Conservation (phyloP, 2,113 vertebrate genomes). For the Pterocles burchelli region DNA sequence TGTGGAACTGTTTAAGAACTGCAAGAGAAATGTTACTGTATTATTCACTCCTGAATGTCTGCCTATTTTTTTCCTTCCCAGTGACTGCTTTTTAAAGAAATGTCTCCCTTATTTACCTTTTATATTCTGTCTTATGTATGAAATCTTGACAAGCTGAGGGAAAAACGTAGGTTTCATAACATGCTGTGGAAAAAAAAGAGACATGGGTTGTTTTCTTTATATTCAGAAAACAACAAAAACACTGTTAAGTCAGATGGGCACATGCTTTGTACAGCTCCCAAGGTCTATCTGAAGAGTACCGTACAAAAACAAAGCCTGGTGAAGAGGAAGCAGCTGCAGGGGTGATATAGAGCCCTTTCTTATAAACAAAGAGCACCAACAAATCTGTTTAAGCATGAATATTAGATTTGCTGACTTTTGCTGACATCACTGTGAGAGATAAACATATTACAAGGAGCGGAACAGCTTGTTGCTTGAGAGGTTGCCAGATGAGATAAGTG, state of each 20-base stretch:
- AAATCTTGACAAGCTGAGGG: neutral
- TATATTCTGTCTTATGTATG: neutral
- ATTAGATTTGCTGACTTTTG: slow-evolving; percentile 79
- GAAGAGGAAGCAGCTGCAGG: slow-evolving; percentile 81
- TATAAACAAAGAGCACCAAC: slow-evolving; percentile 73
- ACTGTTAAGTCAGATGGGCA: neutral
- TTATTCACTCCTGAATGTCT: neutral
- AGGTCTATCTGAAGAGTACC: slow-evolving; percentile 39
- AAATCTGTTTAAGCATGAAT: slow-evolving; percentile 68
- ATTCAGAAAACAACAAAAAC: neutral
- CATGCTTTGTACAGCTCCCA: slow-evolving; percentile 55
- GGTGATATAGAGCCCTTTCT: slow-evolving; percentile 70
- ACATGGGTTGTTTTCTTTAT: neutral
- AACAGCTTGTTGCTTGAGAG: slow-evolving; percentile 72
- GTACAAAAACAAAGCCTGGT: slow-evolving; percentile 62
- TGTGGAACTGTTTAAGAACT: neutral
- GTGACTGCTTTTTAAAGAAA: neutral
- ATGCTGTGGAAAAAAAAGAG: neutral
- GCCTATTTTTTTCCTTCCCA: neutral
- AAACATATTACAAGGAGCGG: slow-evolving; percentile 74
- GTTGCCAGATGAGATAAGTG: slow-evolving; percentile 75
- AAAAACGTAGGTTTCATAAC: neutral
- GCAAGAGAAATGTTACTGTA: neutral
- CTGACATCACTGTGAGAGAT: slow-evolving; percentile 76
- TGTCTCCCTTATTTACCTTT: neutral